A percentile compares a stretch with the other conserved stretches of the same genome.
Conservation (phyloP, 2,797 vertebrate species). For the Strix occidentalis region DNA sequence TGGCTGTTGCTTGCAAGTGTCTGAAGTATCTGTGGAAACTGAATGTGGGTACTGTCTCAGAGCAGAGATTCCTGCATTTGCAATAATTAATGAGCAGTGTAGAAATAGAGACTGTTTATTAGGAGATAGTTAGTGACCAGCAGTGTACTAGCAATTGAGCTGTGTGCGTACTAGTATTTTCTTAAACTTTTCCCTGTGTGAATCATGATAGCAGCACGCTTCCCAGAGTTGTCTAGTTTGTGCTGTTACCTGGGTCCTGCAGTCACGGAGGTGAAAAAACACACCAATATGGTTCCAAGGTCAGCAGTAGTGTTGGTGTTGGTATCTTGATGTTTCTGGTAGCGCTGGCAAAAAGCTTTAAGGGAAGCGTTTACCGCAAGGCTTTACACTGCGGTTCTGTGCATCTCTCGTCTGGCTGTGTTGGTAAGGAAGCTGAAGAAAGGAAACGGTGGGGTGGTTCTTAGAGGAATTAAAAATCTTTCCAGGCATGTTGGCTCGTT, state of each 20-base stretch:
- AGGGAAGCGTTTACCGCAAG: not conserved
- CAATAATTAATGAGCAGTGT: not conserved
- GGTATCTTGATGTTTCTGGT: not conserved
- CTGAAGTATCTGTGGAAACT: not conserved
- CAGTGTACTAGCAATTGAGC: not conserved
- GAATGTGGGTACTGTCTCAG: not conserved
- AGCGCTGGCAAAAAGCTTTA: not conserved
- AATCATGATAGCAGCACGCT: not conserved
- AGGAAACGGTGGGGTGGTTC: not conserved
- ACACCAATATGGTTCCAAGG: accelerated
- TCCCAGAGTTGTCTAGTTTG: not conserved
- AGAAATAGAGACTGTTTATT: not conserved
- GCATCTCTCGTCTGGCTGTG: not conserved
- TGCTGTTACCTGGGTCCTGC: not conserved
- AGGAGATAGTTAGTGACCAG: not conserved
- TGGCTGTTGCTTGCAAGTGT: not conserved
- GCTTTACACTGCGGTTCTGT: not conserved
- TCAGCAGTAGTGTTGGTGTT: not conserved
- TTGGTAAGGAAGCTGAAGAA: not conserved
- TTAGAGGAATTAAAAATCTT: not conserved
- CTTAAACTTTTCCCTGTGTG: not conserved
- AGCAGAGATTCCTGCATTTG: not conserved
- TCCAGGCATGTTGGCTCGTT: not conserved
- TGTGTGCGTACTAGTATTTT: not conserved
- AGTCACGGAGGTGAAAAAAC: not conserved